Base-by-base conservation (phyloP, 2,113 vertebrate species). In the Proteles cristata region DNA sequence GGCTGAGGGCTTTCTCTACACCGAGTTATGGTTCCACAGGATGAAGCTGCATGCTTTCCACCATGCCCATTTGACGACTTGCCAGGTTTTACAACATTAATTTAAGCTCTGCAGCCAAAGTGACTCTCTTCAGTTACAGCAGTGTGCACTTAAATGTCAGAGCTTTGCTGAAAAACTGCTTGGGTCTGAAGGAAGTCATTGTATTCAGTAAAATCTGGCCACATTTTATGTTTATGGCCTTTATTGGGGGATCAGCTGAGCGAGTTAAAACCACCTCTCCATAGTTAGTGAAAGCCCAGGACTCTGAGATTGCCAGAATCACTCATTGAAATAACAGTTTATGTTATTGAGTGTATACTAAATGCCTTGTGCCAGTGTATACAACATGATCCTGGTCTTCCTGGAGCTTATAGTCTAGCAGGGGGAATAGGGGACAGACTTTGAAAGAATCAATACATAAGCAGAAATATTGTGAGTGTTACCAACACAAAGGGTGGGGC, bases 201-300 rank as follows among this genome's bases (percentile, higher is more conserved):
- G 94, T 97, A 39, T 93, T 97, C 94, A 92, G 82, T 95, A 96
- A 98, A 98, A 92, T 82, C 96, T 95, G 77, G 80, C 91, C 61
- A 80, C 85, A 93, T 94, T 98, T 98, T 94, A 96, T 55, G 31
- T 97, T 98, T 98, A 97, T 97, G 92, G 58, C 89, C 90, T 98
- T 97, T 97, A 97, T 98, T 97, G 90, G 79, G 80, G 93, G 84
- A 91, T 96, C 90, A 94, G 35, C 82, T 97, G 92, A 97, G 89
- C 21, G 28, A 93, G 94, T 98, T 95, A 96, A 73, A 98, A 97
- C 93, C 50, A 26, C 53, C 66, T 87, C 21, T 98, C 96, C 86
- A 2, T 55, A 76, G 96, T 86, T 50, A 11, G 58, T 96, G 4
- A 88, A 98, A 98, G 31, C 95, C 93, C 53, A 93, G 90, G 68